A percentile compares a stretch with the other conserved stretches of the same genome.
Evolutionary conservation across 2,888 invertebrate genomes (phyloP).

Genomic region (Stenodema calcarata): DNA sequence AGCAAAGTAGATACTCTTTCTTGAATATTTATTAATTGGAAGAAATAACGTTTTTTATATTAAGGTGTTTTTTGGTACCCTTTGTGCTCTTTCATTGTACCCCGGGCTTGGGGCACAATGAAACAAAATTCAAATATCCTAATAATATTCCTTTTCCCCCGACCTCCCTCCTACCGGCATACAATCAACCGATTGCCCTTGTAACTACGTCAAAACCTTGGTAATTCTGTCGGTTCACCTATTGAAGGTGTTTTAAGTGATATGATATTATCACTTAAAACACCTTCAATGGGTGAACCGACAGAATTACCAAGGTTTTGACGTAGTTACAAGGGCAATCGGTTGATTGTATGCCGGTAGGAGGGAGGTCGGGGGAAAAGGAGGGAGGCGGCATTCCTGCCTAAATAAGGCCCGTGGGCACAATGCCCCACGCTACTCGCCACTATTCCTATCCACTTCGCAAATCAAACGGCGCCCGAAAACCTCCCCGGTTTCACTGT

Average conservation of each 20-base stretch:
- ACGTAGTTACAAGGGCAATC: conserved; percentile 10
- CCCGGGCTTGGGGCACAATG: too few species aligned
- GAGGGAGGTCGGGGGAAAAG: neutral
- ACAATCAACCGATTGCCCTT: neutral
- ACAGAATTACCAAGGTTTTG: neutral
- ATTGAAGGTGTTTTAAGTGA: too few species aligned
- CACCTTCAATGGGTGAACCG: too few species aligned
- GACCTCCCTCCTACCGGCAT: neutral
- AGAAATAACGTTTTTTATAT: too few species aligned
- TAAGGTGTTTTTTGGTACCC: too few species aligned
- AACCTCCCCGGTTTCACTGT: neutral
- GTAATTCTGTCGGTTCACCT: neutral
- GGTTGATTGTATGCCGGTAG: neutral
- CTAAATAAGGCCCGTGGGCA: conserved; percentile 55
- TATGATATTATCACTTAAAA: too few species aligned
- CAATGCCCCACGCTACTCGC: conserved; percentile 51
- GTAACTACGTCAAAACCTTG: neutral
- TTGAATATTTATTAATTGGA: too few species aligned
- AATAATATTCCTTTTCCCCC: conserved; percentile 33
- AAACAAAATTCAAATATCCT: too few species aligned
- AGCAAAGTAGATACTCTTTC: too few species aligned
- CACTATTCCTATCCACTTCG: conserved; percentile 47
- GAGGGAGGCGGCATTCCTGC: conserved; percentile 54
- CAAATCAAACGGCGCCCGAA: conserved; percentile 43
- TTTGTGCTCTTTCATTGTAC: too few species aligned